A percentile compares a stretch with the other conserved stretches of the same genome.
Evolutionary conservation across 2,797 vertebrate species (phyloP).

Genomic region (Eospalax fontanierii): DNA sequence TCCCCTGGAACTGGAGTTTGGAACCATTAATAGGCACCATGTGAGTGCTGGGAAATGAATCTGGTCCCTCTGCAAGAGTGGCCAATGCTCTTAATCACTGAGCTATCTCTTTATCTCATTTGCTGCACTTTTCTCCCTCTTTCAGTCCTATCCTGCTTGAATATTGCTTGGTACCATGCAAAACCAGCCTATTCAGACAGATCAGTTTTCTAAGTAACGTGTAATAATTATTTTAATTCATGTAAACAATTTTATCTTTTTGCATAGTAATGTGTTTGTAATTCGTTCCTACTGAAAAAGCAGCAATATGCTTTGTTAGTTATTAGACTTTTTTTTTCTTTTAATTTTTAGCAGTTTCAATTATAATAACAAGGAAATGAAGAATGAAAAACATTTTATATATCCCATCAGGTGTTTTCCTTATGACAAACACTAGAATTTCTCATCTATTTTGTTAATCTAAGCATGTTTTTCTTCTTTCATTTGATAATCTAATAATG

Average conservation of each 20-base stretch:
- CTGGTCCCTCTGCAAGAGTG: too few species aligned
- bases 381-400: slow-evolving; percentile 62
- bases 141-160: neutral
- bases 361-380: slow-evolving; percentile 52
- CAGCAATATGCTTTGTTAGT: slow-evolving; percentile 58
- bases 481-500: slow-evolving; percentile 52
- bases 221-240: slow-evolving; percentile 76
- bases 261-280: neutral
- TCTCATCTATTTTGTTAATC: slow-evolving; percentile 20
- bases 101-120: neutral
- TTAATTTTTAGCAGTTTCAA: slow-evolving; percentile 11
- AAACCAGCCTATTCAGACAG: neutral
- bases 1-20: too few species aligned
- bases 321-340: slow-evolving; percentile 67
- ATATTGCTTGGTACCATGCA: neutral
- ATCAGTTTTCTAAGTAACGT: slow-evolving; percentile 67
- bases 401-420: slow-evolving; percentile 31
- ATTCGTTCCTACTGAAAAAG: slow-evolving; percentile 74
- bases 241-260: slow-evolving; percentile 73
- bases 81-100: too few species aligned
- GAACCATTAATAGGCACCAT: too few species aligned
- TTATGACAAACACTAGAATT: slow-evolving; percentile 30
- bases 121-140: neutral
- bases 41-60: too few species aligned
- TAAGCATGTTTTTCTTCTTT: neutral